These are phyloP conservation scores for Styela plicata DNA, from an alignment of 23 tunicate species.

Conservation along the genomic window DNA sequence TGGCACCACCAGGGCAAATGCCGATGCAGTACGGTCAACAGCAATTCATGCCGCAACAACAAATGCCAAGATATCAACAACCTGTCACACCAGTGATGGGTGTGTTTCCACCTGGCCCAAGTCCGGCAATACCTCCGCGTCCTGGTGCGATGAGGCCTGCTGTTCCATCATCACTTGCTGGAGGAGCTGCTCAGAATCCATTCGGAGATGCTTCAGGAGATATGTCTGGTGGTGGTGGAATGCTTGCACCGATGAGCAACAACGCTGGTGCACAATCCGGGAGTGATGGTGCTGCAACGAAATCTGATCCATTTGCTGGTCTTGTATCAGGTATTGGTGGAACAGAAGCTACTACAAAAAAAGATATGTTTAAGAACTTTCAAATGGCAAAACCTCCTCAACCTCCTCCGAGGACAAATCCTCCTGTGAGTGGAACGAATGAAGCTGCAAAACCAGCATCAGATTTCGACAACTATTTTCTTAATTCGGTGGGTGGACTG, in stretches of 20 bases:
- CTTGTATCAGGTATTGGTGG: slow-evolving; percentile 61
- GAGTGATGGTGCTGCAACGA: not conserved
- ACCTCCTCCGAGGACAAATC: slow-evolving; percentile 47
- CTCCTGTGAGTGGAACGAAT: not conserved
- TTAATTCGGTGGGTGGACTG: slow-evolving; percentile 70
- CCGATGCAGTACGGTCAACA: slow-evolving; percentile 4
- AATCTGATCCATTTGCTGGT: slow-evolving; percentile 71
- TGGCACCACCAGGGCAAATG: not conserved
- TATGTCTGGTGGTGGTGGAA: slow-evolving; percentile 9
- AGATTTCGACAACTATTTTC: slow-evolving; percentile 51
- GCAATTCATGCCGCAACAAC: not conserved
- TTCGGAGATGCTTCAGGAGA: slow-evolving; percentile 71
- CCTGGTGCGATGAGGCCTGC: slow-evolving; percentile 85
- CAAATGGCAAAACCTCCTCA: slow-evolving; percentile 86
- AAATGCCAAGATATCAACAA: not conserved
- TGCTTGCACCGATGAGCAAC: slow-evolving; percentile 45
- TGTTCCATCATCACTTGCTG: slow-evolving; percentile 28
- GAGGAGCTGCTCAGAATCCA: slow-evolving; percentile 78
- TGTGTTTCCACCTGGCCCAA: slow-evolving; percentile 56
- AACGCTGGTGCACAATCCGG: slow-evolving; percentile 26
- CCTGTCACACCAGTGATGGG: slow-evolving; percentile 11
- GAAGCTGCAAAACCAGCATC: slow-evolving; percentile 12
- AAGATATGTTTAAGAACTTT: slow-evolving; percentile 90
- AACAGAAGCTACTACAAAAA: slow-evolving; percentile 35
- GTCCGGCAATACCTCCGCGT: slow-evolving; percentile 63